These are phyloP conservation scores for Nematolebias whitei DNA, from an alignment of 2,113 vertebrate genomes.

Conservation along the genomic window DNA sequence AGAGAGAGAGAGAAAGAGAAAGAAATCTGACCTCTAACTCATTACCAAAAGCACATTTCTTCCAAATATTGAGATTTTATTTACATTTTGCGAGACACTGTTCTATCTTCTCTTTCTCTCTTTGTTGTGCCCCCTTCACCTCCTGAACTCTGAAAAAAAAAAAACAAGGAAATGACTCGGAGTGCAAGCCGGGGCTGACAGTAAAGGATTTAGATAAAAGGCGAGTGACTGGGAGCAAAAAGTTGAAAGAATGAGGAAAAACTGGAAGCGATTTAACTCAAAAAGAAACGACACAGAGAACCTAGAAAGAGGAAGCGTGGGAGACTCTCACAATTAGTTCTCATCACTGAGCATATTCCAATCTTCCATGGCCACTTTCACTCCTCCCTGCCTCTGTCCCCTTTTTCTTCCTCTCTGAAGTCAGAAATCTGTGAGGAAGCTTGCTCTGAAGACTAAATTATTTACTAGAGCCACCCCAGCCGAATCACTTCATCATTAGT, in stretches of 20 bases:
- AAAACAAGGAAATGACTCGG: conserved; percentile 34
- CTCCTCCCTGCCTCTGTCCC: conserved; percentile 31
- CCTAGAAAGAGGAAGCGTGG: conserved; percentile 1
- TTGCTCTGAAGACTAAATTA: conserved; percentile 57
- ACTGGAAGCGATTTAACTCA: conserved; percentile 10
- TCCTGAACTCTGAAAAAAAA: conserved; percentile 39
- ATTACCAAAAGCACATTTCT: conserved; percentile 54
- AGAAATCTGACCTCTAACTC: conserved; percentile 32
- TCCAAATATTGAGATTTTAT: conserved; percentile 58
- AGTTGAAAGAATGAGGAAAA: conserved; percentile 12
- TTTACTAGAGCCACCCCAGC: conserved; percentile 56
- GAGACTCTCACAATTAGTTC: conserved; percentile 34
- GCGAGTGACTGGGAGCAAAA: not conserved
- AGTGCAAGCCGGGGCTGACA: conserved; percentile 24
- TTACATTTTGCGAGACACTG: conserved; percentile 45
- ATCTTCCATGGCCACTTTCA: conserved; percentile 24
- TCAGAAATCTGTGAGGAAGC: conserved; percentile 61
- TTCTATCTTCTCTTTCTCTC: conserved; percentile 8
- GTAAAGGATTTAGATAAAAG: conserved; percentile 27
- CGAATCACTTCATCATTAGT: conserved; percentile 65
- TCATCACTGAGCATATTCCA: conserved; percentile 32
- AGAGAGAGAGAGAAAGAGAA: conserved; percentile 28
- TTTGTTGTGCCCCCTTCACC: conserved; percentile 21
- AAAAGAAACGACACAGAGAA: conserved; percentile 10
- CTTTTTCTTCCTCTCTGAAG: conserved; percentile 62